phyloP scores from a whole-genome alignment of 2,797 vertebrate species.

The Capromys pilorides region DNA sequence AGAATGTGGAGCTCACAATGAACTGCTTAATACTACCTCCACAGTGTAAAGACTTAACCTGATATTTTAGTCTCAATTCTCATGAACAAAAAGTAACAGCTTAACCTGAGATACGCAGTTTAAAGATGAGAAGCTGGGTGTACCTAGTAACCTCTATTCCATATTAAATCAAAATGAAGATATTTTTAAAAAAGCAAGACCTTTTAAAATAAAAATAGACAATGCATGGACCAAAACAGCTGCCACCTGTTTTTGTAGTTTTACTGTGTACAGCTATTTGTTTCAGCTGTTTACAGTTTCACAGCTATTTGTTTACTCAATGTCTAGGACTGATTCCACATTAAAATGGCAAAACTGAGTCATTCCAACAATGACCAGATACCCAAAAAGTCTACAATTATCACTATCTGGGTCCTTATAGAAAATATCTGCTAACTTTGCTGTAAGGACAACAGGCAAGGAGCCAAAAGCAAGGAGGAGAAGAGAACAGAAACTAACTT shows the following conservation, averaged over 20 bases:
- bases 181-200: not conserved
- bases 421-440: slow-evolving; percentile 38
- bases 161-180: slow-evolving; percentile 42
- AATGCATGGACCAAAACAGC: not conserved
- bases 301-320: not conserved
- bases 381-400: slow-evolving; percentile 53
- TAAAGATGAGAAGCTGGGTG: not conserved
- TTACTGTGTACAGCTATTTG: not conserved
- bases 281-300: too few relatives aligned
- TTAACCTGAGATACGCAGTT: not conserved
- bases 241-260: not conserved
- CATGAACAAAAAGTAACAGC: slow-evolving; percentile 15
- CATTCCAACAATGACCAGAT: slow-evolving; percentile 8
- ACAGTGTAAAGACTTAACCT: slow-evolving; percentile 1
- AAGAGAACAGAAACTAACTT: slow-evolving; percentile 31
- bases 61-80: not conserved
- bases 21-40: slow-evolving; percentile 3
- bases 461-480: slow-evolving; percentile 46
- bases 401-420: slow-evolving; percentile 38
- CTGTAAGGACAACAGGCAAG: slow-evolving; percentile 38
- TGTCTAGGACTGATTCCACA: not conserved
- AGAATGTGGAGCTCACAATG: not conserved
- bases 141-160: not conserved
- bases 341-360: not conserved
- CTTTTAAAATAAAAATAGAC: not conserved